Conservation (phyloP, 2,113 vertebrate species). For the Apteryx mantelli region DNA sequence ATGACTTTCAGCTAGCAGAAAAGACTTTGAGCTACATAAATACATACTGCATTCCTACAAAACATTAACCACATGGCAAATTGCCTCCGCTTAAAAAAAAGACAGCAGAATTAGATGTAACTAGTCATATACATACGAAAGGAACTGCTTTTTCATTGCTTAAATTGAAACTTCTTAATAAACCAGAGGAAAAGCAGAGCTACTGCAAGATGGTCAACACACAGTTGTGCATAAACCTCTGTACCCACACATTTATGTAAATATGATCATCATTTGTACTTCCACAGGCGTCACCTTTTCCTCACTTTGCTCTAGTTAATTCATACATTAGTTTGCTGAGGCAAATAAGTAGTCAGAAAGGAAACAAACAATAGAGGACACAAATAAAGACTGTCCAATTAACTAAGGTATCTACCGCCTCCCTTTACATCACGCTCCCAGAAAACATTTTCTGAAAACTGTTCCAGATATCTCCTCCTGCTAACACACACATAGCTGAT, state of each 20-base stretch:
- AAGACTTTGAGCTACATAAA: constrained; percentile 8
- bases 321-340: background rate
- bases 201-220: background rate
- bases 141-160: background rate
- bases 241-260: background rate
- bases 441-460: constrained; percentile 16
- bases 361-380: background rate
- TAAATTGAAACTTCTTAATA: background rate
- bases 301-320: background rate
- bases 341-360: background rate
- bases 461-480: background rate
- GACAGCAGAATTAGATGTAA: background rate
- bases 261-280: background rate
- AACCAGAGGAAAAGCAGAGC: background rate
- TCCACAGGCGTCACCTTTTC: background rate
- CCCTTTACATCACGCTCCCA: background rate
- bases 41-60: background rate
- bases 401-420: background rate
- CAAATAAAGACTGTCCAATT: background rate
- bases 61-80: constrained; percentile 19
- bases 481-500: background rate
- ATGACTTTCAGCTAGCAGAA: constrained; percentile 11
- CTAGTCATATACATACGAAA: background rate
- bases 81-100: background rate
- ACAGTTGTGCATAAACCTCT: background rate